Evolutionary conservation across 2,113 vertebrate species (phyloP).

Genomic region (Albula glossodonta): DNA sequence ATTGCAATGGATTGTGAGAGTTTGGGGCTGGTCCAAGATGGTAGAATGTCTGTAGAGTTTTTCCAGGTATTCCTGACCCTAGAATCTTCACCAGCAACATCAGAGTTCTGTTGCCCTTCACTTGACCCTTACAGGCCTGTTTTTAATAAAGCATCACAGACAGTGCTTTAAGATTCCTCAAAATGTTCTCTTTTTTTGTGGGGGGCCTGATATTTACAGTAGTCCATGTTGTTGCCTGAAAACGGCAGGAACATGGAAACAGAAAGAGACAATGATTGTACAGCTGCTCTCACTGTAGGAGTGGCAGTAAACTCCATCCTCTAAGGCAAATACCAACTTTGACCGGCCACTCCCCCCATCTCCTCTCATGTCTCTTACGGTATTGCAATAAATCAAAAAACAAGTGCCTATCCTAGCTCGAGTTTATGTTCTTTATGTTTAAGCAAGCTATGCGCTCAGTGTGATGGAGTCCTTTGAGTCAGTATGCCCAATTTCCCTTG

Average conservation of each 20-base stretch:
- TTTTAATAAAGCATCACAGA: neutral
- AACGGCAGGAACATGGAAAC: neutral
- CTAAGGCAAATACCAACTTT: neutral
- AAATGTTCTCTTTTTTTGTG: too few species aligned
- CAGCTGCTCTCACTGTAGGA: neutral
- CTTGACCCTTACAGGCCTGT: neutral
- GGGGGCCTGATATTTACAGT: neutral
- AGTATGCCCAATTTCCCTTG: too few species aligned
- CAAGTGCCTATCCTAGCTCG: neutral
- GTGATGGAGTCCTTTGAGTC: too few species aligned
- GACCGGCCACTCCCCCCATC: neutral
- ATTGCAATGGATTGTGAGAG: neutral
- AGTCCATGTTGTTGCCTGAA: neutral
- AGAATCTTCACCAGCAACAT: too few species aligned
- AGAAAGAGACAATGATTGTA: neutral
- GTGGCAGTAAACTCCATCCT: too few species aligned
- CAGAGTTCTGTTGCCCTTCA: neutral
- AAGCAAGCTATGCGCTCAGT: too few species aligned
- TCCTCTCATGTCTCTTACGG: neutral
- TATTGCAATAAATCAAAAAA: neutral
- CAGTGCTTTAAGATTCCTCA: neutral
- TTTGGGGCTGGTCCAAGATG: neutral
- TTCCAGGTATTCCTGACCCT: too few species aligned
- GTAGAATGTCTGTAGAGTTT: neutral
- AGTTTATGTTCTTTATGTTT: neutral